Evolutionary conservation across 1,140 invertebrate species (phyloP).

Genomic region (Macrostomum lignano): DNA sequence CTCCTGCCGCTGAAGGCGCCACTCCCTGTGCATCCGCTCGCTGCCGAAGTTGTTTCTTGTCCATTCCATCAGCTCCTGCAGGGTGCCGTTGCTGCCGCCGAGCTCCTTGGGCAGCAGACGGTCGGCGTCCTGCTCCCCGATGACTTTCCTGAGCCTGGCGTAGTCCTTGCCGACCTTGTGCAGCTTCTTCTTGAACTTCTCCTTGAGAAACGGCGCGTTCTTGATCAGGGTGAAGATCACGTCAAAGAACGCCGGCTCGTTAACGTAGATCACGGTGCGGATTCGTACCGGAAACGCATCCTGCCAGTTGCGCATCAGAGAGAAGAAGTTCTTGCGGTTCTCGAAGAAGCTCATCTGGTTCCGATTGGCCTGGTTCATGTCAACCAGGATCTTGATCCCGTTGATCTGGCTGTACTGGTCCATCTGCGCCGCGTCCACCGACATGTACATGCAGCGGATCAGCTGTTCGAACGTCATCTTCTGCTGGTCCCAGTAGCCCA

Average conservation of each 20-base stretch:
- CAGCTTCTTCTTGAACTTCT: conserved; percentile 30
- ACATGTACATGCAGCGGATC: conserved; percentile 42
- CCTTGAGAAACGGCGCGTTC: conserved; percentile 43
- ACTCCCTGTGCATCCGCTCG: too few relatives aligned
- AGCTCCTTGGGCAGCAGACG: too few relatives aligned
- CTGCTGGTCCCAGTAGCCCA: conserved; percentile 39
- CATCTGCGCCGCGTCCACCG: conserved; percentile 44
- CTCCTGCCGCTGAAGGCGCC: too few relatives aligned
- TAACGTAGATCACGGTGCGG: conserved; percentile 42
- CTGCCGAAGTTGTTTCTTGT: conserved; percentile 40
- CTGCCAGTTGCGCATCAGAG: too few relatives aligned
- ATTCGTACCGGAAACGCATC: conserved; percentile 39
- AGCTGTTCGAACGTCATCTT: conserved; percentile 44
- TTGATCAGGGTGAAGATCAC: conserved; percentile 45
- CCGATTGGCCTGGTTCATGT: too few relatives aligned
- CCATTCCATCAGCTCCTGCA: conserved; percentile 47
- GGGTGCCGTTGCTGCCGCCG: conserved; percentile 43
- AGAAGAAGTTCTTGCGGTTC: too few relatives aligned
- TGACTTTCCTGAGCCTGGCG: too few relatives aligned
- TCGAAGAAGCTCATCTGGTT: too few relatives aligned
- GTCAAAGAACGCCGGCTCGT: conserved; percentile 47
- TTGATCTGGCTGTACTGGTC: conserved; percentile 46
- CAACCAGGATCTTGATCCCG: conserved; percentile 50
- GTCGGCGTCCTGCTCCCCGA: too few relatives aligned
- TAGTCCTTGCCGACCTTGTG: too few relatives aligned